Base-by-base conservation (phyloP, 2,797 vertebrate genomes). In the Synanceia verrucosa region DNA sequence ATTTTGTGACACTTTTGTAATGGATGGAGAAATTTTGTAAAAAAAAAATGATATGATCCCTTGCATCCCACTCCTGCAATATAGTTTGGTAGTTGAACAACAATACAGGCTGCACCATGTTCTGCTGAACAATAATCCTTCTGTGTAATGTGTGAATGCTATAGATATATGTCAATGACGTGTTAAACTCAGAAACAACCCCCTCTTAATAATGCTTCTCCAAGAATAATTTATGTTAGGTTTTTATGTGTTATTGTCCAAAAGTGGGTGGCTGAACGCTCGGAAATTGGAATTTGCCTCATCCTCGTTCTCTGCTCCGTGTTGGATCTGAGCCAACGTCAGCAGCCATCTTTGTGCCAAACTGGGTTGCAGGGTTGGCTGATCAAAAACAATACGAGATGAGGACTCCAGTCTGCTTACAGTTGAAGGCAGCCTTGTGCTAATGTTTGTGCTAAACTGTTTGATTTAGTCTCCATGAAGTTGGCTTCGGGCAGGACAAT, bases 311-410 rank as follows among this genome's bases (percentile, higher is more conserved):
- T 87, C 76, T 87, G 83, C 86, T 89, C 75, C 70, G 64, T 71
- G 76, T 85, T 92, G 90, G 91, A 88, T 55, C 28, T 19, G 73
- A 76, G 89, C 92, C 93, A 93, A 91, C 84, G 76, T 88, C 77
- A 88, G 87, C 88, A 87, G 90, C 90, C 89, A 93, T 91, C 83
- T 90, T 92, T 92, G 86, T 91, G 90, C 91, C 90, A 92, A 94
- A 92, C 86, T 89, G 86, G 88, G 91, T 91, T 90, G 91, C 91
- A 92, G 86, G 89, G 91, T 91, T 88, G 86, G 88, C 81, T 91
- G 90, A 91, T 91, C 90, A 91, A 84, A 90, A 93, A 94, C 90
- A 94, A 94, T 91, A 89, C 81, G 80, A 72, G 68, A 88, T 82
- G 82, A 89, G 82, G 88, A 86, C 86, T 82, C 86, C 73, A 75